Percentiles rank a stretch among this genome's conserved stretches.
These are phyloP conservation scores for Lanistes nyassanus DNA, from an alignment of 1,140 invertebrate genomes.

Conservation along the genomic window DNA sequence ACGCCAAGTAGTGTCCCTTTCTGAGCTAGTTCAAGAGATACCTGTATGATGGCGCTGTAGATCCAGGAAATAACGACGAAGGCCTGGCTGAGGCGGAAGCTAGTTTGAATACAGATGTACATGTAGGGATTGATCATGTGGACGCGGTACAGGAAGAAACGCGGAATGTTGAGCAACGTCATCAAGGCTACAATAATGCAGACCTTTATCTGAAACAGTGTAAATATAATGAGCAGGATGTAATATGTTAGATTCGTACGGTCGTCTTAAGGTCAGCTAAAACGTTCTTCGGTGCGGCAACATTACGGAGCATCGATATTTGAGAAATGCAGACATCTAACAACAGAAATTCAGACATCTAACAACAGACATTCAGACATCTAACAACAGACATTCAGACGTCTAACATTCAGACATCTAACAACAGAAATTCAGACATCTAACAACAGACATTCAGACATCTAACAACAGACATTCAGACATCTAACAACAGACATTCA, in stretches of 20 bases:
- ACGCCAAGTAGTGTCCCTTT: too few species aligned
- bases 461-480: too few species aligned
- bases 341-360: not conserved
- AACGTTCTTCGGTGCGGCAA: too few species aligned
- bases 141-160: slow-evolving; percentile 45
- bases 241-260: too few species aligned
- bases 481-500: too few species aligned
- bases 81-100: slow-evolving; percentile 37
- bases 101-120: slow-evolving; percentile 29
- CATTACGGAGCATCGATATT: too few species aligned
- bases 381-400: not conserved
- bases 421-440: not conserved
- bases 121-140: slow-evolving; percentile 1
- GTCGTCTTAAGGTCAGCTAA: too few species aligned
- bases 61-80: slow-evolving; percentile 49
- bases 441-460: too few species aligned
- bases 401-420: not conserved
- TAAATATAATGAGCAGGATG: not conserved
- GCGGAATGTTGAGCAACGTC: slow-evolving; percentile 52
- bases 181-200: slow-evolving; percentile 40
- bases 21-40: too few species aligned
- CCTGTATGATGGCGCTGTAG: slow-evolving; percentile 44
- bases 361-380: too few species aligned
- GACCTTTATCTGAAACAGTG: slow-evolving; percentile 36
- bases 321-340: not conserved